Evolutionary conservation across 2,113 vertebrate genomes (phyloP), one percentile per base, ranked within the genome.

Genomic region (Paramisgurnus dabryanus): DNA sequence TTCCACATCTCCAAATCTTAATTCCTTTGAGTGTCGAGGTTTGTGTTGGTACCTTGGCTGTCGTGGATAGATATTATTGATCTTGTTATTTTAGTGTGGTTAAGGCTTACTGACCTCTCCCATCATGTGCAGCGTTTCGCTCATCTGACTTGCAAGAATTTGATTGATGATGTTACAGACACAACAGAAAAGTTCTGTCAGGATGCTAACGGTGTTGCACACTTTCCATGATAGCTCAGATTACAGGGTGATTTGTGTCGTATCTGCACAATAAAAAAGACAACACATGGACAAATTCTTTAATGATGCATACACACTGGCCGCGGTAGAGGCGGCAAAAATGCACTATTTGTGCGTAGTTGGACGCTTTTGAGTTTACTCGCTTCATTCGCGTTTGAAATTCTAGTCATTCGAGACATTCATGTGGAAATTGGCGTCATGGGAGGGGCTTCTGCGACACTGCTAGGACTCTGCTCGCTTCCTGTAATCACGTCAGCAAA

Each of bases 31-130:
- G 76, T 66, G 68, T 71, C 22, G 12, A 50, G 64, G 71, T 17
- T 78, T n/a, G 47, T 40, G 43, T 22, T 78, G 75, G 67, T 50
- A 17, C 64, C 72, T 39, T 55, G 22, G 69, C 15, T 53, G 47
- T 66, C 49, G 10, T 75, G 69, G 53, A 78, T 47, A 72, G 61
- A 72, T 66, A 65, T 78, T 82, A 82, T 78, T 78, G 81, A 82
- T 78, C 68, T 15, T 43, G 74, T 53, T 66, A 57, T 71, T 82
- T 73, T 53, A 66, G 72, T 76, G 70, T 66, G 69, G 47, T 72
- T 73, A 80, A 73, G 70, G 41, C 75, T 55, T 34, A 58, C 60
- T 18, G 13, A 55, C 79, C 70, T 80, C 61, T 73, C 60, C 61
- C 15, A 71, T 80, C 60, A 72, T 73, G 61, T 22, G 45, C 18